Percentiles rank a stretch among this genome's conserved stretches.
These are phyloP conservation scores for Gallinago nigripennis DNA, from an alignment of 2,797 vertebrate species.

Conservation along the genomic window DNA sequence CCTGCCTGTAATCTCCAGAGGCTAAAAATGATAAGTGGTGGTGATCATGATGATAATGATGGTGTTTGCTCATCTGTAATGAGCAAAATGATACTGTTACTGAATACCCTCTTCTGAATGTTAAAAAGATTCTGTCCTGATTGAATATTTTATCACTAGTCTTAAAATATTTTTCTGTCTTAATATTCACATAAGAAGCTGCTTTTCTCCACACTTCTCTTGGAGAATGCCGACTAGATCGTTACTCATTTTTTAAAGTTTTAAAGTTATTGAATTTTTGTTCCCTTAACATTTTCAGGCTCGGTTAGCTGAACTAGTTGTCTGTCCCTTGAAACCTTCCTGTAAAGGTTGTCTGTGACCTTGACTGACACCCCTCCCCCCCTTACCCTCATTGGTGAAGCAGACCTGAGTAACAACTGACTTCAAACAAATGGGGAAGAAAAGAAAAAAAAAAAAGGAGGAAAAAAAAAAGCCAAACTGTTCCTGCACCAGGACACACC, in stretches of 20 bases:
- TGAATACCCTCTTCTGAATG: background rate
- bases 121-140: background rate
- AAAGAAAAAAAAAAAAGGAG: too few species aligned
- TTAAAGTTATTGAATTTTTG: background rate
- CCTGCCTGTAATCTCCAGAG: background rate
- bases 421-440: background rate
- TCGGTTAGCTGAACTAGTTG: background rate
- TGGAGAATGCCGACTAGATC: background rate
- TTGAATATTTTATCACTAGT: background rate
- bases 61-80: background rate
- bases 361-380: background rate
- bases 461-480: background rate
- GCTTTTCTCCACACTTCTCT: background rate
- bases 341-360: constrained; percentile 20
- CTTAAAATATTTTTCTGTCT: background rate
- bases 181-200: background rate
- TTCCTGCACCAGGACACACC: background rate
- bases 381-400: background rate
- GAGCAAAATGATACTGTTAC: background rate
- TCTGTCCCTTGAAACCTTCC: background rate
- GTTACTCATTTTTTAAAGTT: background rate
- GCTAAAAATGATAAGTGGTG: background rate
- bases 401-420: background rate
- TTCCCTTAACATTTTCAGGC: background rate
- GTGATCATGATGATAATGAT: background rate